A percentile compares a stretch with the other conserved stretches of the same genome.
Evolutionary conservation across 2,797 vertebrate species (phyloP).

Genomic region (Alectoris magna): DNA sequence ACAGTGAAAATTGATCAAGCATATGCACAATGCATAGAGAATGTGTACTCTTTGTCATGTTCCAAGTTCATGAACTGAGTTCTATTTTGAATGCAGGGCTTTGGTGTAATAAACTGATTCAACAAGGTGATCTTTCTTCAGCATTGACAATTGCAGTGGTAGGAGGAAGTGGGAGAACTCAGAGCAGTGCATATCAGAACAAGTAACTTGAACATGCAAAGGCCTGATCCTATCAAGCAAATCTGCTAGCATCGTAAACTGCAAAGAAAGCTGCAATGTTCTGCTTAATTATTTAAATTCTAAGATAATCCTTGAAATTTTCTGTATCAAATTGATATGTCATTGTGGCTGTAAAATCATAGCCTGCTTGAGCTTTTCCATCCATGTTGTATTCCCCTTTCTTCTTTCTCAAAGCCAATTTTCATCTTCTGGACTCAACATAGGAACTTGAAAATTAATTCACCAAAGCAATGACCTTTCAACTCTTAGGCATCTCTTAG

Average conservation of each 20-base stretch:
- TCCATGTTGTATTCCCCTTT: not conserved
- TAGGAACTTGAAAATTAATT: not conserved
- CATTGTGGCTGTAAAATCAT: not conserved
- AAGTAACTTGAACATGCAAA: not conserved
- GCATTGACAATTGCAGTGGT: not conserved
- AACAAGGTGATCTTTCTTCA: not conserved
- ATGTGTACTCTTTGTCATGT: conserved; percentile 94
- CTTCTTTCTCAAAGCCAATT: not conserved
- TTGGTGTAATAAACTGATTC: not conserved
- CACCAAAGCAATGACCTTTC: not conserved
- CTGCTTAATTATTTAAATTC: not conserved
- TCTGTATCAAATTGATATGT: not conserved
- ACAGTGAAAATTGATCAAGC: conserved; percentile 98
- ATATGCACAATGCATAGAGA: conserved; percentile 94
- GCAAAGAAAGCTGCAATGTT: not conserved
- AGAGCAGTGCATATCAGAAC: not conserved
- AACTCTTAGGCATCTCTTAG: not conserved
- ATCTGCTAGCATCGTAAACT: not conserved
- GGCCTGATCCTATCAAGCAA: not conserved
- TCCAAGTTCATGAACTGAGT: conserved; percentile 77
- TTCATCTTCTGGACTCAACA: not conserved
- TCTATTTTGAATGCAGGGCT: not conserved
- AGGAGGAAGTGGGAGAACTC: not conserved
- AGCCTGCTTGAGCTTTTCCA: not conserved
- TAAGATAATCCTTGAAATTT: not conserved